Evolutionary conservation across 1,140 invertebrate species (phyloP).

Genomic region (Pygmarrhopalites habei): DNA sequence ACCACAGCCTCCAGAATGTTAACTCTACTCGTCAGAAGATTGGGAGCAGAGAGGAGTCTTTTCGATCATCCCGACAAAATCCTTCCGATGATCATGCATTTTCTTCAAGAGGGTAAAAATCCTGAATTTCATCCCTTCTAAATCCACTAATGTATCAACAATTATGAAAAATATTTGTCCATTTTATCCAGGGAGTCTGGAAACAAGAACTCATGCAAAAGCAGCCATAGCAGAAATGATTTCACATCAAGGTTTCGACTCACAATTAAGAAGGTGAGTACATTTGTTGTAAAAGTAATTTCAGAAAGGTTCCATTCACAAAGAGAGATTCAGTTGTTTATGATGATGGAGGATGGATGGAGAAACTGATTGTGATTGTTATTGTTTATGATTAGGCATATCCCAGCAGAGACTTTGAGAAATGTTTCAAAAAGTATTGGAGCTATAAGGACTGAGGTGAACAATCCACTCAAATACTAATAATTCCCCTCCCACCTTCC

Average conservation of each 20-base stretch:
- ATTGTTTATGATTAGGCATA: not conserved
- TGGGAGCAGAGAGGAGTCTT: constrained; percentile 66
- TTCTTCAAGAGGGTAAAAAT: constrained; percentile 77
- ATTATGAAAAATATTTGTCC: too few relatives aligned
- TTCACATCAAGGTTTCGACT: constrained; percentile 2
- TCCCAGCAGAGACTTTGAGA: not conserved
- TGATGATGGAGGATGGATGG: not conserved
- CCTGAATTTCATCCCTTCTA: too few relatives aligned
- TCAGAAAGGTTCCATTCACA: constrained; percentile 8
- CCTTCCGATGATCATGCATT: constrained; percentile 67
- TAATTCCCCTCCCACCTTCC: too few relatives aligned
- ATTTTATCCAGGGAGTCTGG: constrained; percentile 71
- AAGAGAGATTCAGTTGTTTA: constrained; percentile 12
- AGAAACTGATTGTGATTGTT: not conserved
- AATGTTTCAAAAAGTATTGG: too few relatives aligned
- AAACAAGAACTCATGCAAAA: constrained; percentile 55
- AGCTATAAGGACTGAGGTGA: too few relatives aligned
- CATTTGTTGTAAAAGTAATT: too few relatives aligned
- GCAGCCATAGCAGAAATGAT: constrained; percentile 15
- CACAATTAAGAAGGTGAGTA: constrained; percentile 10
- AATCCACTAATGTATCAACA: too few relatives aligned
- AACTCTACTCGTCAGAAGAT: constrained; percentile 54
- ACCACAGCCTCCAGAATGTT: constrained; percentile 68
- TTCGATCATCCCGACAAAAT: constrained; percentile 65
- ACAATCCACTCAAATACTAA: too few relatives aligned